Evolutionary conservation across 2,113 vertebrate species (phyloP), one percentile per base, ranked within the genome.

Genomic region (Syrrhaptes paradoxus): DNA sequence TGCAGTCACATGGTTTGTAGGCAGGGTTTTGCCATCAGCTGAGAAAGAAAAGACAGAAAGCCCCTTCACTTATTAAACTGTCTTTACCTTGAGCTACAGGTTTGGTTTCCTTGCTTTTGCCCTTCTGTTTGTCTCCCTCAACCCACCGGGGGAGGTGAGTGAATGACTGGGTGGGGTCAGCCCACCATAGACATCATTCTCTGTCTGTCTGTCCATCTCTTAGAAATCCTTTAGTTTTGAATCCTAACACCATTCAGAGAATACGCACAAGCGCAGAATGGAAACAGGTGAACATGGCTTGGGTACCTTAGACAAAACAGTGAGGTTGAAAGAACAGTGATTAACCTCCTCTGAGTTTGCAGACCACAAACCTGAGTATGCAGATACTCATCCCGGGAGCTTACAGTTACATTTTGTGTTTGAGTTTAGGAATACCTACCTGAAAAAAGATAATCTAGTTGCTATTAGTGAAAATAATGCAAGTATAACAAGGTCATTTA

Each of bases 11-110:
- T 51, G 34, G 10, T 65, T 88, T 93, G 16, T 48, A 65, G 1
- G 13, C 4, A 61, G 54, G 10, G 7, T 52, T 79, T 83, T 83
- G 13, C 32, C 46, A 43, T 59, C 54, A 89, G 4, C 24, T 32
- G 45, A 45, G n/a, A 89, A 81, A 75, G 62, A 63, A 78, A 75
- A 89, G 63, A 41, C 46, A 87, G 17, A 67, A 75, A 82, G 43
- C 11, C 41, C 26, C 9, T 25, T n/a, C 24, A n/a, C 17, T 46
- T 59, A 46, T 18, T 41, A 79, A 54, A 41, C 13, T 59, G 14
- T 22, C 19, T 51, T 72, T 54, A 66, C 46, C 38, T 80, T 73
- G 52, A 54, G 46, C 46, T 22, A 21, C 1, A 3, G 43, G 25
- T 2, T 8, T 52, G 62, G 55, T 46, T 48, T 10, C 22, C 10